Evolutionary conservation across 2,888 invertebrate genomes (phyloP).

Genomic region (Drosophila neotestacea): DNA sequence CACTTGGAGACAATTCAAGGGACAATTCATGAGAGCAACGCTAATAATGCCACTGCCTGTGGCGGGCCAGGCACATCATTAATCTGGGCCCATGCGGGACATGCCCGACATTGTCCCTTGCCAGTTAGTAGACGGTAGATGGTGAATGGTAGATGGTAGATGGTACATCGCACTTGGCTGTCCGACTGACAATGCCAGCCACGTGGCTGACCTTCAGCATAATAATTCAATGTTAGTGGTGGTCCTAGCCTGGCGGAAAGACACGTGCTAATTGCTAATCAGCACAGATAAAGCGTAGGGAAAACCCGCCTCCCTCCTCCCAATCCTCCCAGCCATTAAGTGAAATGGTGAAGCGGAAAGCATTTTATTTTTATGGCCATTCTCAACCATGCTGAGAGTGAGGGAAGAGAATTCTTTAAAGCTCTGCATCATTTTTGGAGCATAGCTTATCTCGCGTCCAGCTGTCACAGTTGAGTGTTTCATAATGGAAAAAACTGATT

Average conservation of each 20-base stretch:
- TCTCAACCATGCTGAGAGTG: neutral
- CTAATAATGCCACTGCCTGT: constrained; percentile 63
- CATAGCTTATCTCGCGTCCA: constrained; percentile 42
- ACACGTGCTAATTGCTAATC: constrained; percentile 80
- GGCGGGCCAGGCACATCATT: constrained; percentile 69
- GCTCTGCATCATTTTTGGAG: constrained; percentile 20
- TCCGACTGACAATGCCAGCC: constrained; percentile 31
- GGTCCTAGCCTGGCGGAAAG: constrained; percentile 40
- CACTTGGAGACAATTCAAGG: constrained; percentile 16
- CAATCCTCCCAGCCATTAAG: constrained; percentile 44
- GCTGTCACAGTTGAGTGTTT: constrained; percentile 48
- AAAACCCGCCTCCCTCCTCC: neutral
- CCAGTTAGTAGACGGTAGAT: constrained; percentile 7
- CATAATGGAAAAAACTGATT: constrained; percentile 60
- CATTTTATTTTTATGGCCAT: constrained; percentile 55
- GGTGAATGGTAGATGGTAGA: neutral
- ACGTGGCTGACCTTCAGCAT: constrained; percentile 72
- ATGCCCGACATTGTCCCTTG: constrained; percentile 20
- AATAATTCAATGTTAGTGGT: constrained; percentile 70
- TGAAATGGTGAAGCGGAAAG: constrained; percentile 57
- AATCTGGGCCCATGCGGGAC: constrained; percentile 75
- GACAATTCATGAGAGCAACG: constrained; percentile 44
- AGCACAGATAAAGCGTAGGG: constrained; percentile 62
- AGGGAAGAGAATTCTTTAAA: constrained; percentile 31
- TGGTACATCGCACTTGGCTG: constrained; percentile 28